Conservation (phyloP, 2,113 vertebrate genomes). For the Butorides virescens region DNA sequence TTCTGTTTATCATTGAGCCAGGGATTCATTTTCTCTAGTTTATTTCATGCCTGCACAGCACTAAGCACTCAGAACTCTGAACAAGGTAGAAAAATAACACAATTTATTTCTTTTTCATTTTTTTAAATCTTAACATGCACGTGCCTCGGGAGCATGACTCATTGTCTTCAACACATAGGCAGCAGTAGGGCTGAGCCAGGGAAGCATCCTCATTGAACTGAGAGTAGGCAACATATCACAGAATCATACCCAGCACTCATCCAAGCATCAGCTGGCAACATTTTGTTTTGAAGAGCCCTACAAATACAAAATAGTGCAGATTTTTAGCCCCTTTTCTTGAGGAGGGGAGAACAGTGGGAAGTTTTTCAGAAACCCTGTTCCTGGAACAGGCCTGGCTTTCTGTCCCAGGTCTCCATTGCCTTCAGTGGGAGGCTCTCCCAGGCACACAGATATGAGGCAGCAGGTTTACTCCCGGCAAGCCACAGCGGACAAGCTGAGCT, state of each 20-base stretch:
- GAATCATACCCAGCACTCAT: background rate
- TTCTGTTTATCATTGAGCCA: background rate
- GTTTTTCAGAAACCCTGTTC: background rate
- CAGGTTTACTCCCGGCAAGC: background rate
- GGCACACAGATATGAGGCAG: background rate
- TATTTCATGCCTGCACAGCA: background rate
- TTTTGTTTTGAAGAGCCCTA: background rate
- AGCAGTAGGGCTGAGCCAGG: background rate
- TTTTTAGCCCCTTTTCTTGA: background rate
- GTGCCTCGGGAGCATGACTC: background rate
- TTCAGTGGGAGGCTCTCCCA: background rate
- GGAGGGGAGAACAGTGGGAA: background rate
- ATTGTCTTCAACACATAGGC: background rate
- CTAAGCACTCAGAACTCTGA: background rate
- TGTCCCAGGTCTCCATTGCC: background rate
- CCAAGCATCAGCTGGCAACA: background rate
- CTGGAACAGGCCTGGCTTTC: background rate
- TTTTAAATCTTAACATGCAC: background rate
- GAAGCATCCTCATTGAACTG: background rate
- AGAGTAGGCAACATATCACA: background rate
- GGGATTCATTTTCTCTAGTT: background rate
- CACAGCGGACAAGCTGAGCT: background rate
- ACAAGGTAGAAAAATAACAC: background rate
- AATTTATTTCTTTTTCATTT: fast-evolving
- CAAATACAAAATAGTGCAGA: background rate